A percentile compares a stretch with the other conserved stretches of the same genome.
phyloP scores from a whole-genome alignment of 2,113 vertebrate genomes.

The Geothlypis trichas region DNA sequence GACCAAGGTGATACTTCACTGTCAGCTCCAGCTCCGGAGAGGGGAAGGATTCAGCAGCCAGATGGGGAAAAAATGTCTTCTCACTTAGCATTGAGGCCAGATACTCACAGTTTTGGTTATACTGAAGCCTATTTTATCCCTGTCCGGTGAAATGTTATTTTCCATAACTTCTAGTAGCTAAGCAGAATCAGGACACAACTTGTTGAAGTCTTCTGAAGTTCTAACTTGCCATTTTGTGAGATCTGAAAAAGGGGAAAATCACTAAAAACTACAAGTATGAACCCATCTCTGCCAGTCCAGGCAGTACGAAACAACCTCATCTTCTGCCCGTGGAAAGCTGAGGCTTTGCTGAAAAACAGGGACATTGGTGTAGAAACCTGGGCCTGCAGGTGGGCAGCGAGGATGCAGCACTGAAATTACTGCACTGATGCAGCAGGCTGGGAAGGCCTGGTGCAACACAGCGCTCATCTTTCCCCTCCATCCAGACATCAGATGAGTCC shows the following conservation, averaged over 20 bases:
- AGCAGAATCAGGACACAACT: background rate
- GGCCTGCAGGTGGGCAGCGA: background rate
- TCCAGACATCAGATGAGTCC: background rate
- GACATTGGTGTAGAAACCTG: background rate
- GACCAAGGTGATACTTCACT: background rate
- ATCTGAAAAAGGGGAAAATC: background rate
- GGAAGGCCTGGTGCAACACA: background rate
- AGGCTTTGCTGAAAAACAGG: background rate
- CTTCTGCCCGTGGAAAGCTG: background rate
- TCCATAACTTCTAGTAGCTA: background rate
- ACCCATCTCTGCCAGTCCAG: background rate
- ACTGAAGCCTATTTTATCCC: background rate
- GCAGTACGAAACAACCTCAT: background rate
- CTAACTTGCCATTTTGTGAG: rapidly evolving
- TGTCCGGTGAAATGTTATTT: background rate
- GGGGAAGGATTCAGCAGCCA: background rate
- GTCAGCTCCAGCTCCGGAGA: background rate
- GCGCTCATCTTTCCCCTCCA: background rate
- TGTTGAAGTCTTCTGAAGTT: background rate
- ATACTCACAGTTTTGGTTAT: background rate
- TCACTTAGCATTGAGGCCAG: background rate
- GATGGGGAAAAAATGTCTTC: background rate
- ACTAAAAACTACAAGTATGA: background rate
- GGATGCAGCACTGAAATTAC: rapidly evolving
- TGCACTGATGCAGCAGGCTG: background rate